Evolutionary conservation across 2,797 vertebrate genomes (phyloP), one percentile per base, ranked within the genome.

Genomic region (Phataginus tricuspis): DNA sequence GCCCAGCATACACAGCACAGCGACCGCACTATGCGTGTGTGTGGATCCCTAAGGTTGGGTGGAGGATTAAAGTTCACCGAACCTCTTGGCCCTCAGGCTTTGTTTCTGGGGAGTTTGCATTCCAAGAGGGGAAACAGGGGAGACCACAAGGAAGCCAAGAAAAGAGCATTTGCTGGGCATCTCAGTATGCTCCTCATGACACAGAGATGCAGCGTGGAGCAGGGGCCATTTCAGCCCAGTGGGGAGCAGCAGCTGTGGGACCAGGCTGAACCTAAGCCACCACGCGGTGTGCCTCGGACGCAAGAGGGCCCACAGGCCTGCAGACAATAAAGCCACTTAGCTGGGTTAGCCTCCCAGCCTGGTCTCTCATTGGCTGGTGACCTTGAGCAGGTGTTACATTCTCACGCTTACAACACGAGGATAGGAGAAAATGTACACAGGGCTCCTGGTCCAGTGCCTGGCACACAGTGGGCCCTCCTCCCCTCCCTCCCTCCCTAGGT

Each of bases 391-490:
- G 7, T 37, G 51, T 45, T 77, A 25, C 4, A 25, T 25, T 80
- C 80, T 85, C 51, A 45, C 39, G 55, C 13, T 57, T 49, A 31
- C 0, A 49, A 5, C 68, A 23, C 4, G 2, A 75, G 37, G 16
- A 13, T 0, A 37, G 27, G 34, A 64, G 45, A 55, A n/a, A 31
- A 10, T 16, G 3, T 10, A 1, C 27, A 5, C 5, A 5, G 29
- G 11, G 11, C 3, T 68, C 82, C 53, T 45, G 61, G 82, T 55
- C 42, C 13, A 64, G 3, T 31, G 82, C 19, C 75, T 39, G 49
- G 31, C 7, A 61, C 51, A 69, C 23, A 10, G n/a, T 7, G n/a
- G 12, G 31, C 27, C 29, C 4, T 10, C 29, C 4, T 1, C n/a
- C 42, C 45, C 7, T 37, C 19, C 39, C 15, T 5, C 42, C 45